These are phyloP conservation scores for Sarcophaga rosellei DNA, from an alignment of 2,888 invertebrate species.

Conservation along the genomic window DNA sequence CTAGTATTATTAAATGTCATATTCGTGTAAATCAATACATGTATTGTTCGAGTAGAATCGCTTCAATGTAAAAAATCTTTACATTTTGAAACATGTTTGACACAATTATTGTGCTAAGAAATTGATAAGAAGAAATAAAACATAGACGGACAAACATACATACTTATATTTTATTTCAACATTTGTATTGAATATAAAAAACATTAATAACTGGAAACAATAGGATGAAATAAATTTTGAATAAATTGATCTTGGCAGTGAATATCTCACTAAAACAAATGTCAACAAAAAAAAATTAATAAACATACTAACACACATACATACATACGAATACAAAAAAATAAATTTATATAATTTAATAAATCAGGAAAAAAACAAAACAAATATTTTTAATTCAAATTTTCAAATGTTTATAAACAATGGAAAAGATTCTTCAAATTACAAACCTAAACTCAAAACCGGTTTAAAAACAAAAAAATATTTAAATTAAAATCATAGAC, in stretches of 20 bases:
- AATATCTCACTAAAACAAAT: slow-evolving; percentile 46
- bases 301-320: neutral
- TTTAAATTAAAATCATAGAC: too few relatives aligned
- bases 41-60: neutral
- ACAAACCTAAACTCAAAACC: slow-evolving; percentile 5
- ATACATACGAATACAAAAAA: neutral
- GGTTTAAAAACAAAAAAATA: slow-evolving; percentile 16
- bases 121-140: neutral
- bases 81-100: neutral
- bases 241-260: slow-evolving; percentile 35
- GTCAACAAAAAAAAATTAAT: neutral
- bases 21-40: neutral
- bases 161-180: neutral
- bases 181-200: neutral
- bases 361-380: slow-evolving; percentile 31
- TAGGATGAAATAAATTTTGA: neutral
- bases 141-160: neutral
- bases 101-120: neutral
- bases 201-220: neutral
- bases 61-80: neutral
- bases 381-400: slow-evolving; percentile 17
- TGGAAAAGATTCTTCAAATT: neutral
- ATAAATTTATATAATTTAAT: slow-evolving; percentile 25
- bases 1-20: neutral
- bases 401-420: slow-evolving; percentile 34